Evolutionary conservation across 2,113 vertebrate species (phyloP).

Genomic region (Colinus virginianus): DNA sequence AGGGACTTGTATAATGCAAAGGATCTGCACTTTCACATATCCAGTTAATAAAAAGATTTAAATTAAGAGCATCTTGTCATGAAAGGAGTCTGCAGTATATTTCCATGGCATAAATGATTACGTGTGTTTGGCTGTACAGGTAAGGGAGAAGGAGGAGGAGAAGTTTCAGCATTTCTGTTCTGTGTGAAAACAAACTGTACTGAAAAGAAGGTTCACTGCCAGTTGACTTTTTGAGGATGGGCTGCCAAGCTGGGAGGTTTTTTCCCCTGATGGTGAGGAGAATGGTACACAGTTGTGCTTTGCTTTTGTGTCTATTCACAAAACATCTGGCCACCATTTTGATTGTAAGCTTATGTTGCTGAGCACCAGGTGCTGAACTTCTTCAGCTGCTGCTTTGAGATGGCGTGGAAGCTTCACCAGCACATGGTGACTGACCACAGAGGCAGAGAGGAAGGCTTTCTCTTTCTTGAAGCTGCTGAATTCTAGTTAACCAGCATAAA

Average conservation of each 20-base stretch:
- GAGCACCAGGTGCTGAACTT: background rate
- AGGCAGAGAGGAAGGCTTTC: background rate
- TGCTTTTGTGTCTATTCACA: background rate
- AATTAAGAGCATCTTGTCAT: background rate
- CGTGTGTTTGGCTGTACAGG: background rate
- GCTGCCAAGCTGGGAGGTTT: background rate
- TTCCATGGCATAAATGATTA: background rate
- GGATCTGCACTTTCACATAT: too few species aligned
- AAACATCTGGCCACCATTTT: background rate
- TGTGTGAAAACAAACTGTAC: background rate
- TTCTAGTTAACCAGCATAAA: constrained; percentile 37
- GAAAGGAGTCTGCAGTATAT: background rate
- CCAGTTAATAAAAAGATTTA: background rate
- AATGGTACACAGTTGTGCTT: background rate
- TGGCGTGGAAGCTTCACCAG: background rate
- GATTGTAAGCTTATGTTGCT: background rate
- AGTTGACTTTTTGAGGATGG: background rate
- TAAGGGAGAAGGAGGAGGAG: background rate
- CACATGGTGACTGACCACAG: background rate
- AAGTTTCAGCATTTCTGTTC: background rate
- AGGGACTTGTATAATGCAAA: background rate
- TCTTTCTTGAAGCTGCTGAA: background rate
- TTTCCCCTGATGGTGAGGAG: background rate
- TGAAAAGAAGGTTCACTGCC: background rate
- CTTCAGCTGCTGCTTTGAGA: background rate